Base-by-base conservation (phyloP, 2,888 invertebrate species). In the Smittia sp. region DNA sequence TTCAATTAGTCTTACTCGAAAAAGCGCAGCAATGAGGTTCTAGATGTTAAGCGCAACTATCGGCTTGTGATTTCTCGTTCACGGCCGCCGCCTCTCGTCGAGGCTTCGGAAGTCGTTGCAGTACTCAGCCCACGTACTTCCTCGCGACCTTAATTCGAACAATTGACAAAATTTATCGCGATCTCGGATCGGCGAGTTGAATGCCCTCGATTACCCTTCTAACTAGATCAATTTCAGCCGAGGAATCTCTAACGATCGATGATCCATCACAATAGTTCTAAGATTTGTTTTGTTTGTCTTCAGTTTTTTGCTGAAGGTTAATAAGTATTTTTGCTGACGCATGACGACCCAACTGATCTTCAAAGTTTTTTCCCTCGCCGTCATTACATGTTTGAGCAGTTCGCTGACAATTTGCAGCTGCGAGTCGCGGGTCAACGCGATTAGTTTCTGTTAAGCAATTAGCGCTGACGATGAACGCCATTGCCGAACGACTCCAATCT, bases 281-380 rank as follows among this genome's bases (percentile, higher is more conserved):
- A 32, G 32, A 32, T 32, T 32, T 32, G 32, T 32, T 32, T 32
- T 46, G 46, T 46, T 46, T 46, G n/a, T 46, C 46, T 11, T 46
- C 46, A 46, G n/a, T 58, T 58, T 58, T 18, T 58, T 58, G 18
- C 58, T 58, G 58, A 58, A 58, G 58, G 58, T 58, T 22, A 58
- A 58, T 58, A 32, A 32, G 32, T 32, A 32, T 32, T 32, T 38
- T 22, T 58, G 18, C 22, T 58, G 58, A 58, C 58, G 58, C 58
- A 58, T 58, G 58, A 22, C 58, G 58, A 58, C 58, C 58, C 22
- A 58, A 58, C 58, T 58, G 22, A 58, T 58, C 58, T 18, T 22
- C 58, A 58, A 18, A 18, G 22, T 58, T 32, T 32, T 32, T 32
- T n/a, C n/a, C 4, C 9, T 32, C 3, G 9, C 3, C 32, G 32